Conservation (phyloP, 2,888 invertebrate species). For the Cyclophora albipunctata region DNA sequence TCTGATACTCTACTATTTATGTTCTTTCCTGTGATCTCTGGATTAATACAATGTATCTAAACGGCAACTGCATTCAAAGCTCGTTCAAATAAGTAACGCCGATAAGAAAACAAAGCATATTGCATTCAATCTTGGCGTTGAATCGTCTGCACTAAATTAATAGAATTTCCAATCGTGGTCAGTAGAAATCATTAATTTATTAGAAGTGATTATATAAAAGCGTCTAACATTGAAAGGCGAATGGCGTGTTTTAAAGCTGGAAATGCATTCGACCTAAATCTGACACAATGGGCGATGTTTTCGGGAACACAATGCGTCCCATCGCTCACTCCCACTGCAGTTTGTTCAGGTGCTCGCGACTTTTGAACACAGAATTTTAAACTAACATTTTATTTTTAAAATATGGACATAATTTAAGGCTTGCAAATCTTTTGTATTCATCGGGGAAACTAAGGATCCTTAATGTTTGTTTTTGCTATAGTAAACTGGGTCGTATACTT, state of each 20-base stretch:
- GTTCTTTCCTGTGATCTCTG: not conserved
- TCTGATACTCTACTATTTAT: not conserved
- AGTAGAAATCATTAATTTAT: no score
- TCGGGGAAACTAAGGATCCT: no score
- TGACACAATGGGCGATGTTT: conserved; percentile 53
- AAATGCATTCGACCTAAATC: conserved; percentile 55
- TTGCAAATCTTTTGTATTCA: no score
- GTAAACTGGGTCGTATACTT: no score
- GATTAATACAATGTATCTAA: not conserved
- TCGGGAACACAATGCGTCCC: conserved; percentile 52
- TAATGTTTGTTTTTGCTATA: no score
- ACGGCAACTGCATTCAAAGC: no score
- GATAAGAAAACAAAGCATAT: no score
- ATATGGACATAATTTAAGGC: conserved; percentile 7
- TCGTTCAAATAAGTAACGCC: no score
- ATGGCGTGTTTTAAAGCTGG: conserved; percentile 36
- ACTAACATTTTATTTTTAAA: conserved; percentile 26
- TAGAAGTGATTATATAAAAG: no score
- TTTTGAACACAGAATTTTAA: conserved; percentile 28
- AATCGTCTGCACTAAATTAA: no score
- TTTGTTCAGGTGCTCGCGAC: conserved; percentile 46
- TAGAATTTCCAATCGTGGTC: no score
- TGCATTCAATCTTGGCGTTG: no score
- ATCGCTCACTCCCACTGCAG: conserved; percentile 40
- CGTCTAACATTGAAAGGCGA: conserved; percentile 23